phyloP scores from a whole-genome alignment of 2,888 invertebrate species.

The Ormyrus labotus region DNA sequence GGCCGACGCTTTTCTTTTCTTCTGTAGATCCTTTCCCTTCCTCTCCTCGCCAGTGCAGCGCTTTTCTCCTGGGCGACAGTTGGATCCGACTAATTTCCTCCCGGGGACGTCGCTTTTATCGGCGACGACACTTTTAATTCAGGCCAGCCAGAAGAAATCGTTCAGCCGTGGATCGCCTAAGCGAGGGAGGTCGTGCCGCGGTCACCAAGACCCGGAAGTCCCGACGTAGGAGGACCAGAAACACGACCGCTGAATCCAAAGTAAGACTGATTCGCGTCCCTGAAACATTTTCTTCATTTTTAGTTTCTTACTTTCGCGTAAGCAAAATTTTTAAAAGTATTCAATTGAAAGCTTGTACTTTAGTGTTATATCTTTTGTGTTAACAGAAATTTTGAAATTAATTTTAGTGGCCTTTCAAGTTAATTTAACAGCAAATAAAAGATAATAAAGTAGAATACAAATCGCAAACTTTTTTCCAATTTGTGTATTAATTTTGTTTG shows the following conservation, averaged over 20 bases:
- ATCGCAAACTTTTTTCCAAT: too few species aligned
- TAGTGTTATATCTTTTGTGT: too few species aligned
- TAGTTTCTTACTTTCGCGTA: neutral
- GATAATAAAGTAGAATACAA: too few species aligned
- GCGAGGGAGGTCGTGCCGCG: constrained; percentile 63
- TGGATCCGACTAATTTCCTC: too few species aligned
- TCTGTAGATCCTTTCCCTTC: neutral
- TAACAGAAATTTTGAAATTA: too few species aligned
- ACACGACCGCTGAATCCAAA: constrained; percentile 63
- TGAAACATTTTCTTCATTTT: neutral
- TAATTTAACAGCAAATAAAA: too few species aligned
- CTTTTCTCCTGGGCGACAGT: neutral
- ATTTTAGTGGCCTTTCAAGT: too few species aligned
- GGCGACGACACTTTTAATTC: neutral
- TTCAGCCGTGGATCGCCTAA: constrained; percentile 62
- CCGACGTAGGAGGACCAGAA: constrained; percentile 67
- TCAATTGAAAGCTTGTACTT: too few species aligned
- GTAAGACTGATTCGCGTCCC: constrained; percentile 49
- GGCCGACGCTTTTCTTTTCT: neutral
- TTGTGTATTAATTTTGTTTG: too few species aligned
- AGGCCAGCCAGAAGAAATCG: constrained; percentile 3
- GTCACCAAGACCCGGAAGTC: constrained; percentile 67
- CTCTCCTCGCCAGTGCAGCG: neutral
- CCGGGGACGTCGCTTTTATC: neutral
- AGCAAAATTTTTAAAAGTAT: too few species aligned